A percentile compares a stretch with the other conserved stretches of the same genome.
Conservation (phyloP, 30 jellyfish, hydroid and myxozoan species). For the Hydra vulgaris region DNA sequence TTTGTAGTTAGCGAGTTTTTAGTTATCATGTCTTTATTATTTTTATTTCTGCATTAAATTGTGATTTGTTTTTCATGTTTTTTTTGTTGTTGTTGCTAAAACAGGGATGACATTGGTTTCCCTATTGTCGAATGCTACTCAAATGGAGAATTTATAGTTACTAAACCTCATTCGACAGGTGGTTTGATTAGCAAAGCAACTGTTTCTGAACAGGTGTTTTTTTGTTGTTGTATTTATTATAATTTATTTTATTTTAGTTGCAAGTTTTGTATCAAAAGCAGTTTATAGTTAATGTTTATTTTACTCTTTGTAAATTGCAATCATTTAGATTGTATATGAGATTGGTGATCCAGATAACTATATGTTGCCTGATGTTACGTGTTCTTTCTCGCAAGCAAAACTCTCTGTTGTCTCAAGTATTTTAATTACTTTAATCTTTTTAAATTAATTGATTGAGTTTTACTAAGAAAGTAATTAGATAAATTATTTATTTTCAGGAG, state of each 20-base stretch:
- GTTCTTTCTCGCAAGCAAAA: conserved; percentile 53
- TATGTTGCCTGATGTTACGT: conserved; percentile 70
- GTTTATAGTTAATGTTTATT: too few relatives aligned
- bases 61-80: too few relatives aligned
- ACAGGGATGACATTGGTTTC: conserved; percentile 66
- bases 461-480: too few relatives aligned
- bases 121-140: conserved; percentile 74
- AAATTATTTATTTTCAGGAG: conserved; percentile 16
- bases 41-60: too few relatives aligned
- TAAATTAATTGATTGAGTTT: too few relatives aligned
- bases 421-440: background rate
- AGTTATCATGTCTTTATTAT: too few relatives aligned
- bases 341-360: conserved; percentile 80
- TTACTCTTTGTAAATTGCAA: too few relatives aligned
- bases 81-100: too few relatives aligned
- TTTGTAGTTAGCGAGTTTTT: too few relatives aligned
- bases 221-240: too few relatives aligned
- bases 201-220: conserved; percentile 53
- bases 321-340: conserved; percentile 59
- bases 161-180: conserved; percentile 84
- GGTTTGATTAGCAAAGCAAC: conserved; percentile 61
- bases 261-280: too few relatives aligned
- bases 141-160: conserved; percentile 57
- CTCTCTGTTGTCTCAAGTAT: conserved; percentile 29
- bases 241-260: too few relatives aligned